Conservation (phyloP, 2,113 vertebrate species). For the Alosa alosa region DNA sequence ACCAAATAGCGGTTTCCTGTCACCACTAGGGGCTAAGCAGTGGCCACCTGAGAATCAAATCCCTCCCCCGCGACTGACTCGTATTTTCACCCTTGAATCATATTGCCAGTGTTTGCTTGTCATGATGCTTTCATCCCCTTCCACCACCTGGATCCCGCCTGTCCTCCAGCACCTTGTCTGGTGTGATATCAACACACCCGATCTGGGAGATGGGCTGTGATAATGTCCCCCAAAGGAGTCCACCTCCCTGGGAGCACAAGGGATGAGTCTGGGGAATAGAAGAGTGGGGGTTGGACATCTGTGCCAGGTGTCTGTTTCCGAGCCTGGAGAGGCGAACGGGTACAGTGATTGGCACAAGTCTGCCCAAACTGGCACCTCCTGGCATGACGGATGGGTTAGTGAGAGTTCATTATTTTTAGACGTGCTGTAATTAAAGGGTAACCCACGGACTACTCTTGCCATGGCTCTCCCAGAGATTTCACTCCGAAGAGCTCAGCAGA, state of each 20-base stretch:
- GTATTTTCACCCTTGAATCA: constrained; percentile 33
- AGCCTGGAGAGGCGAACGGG: constrained; percentile 37
- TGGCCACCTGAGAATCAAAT: background rate
- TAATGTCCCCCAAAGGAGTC: constrained; percentile 33
- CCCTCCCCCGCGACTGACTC: background rate
- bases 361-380: constrained; percentile 31
- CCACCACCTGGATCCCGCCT: constrained; percentile 22
- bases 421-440: constrained; percentile 2
- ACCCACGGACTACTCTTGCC: background rate
- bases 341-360: constrained; percentile 34
- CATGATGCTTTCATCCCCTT: constrained; percentile 45
- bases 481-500: background rate
- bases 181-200: constrained; percentile 37
- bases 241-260: constrained; percentile 26
- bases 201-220: constrained; percentile 29
- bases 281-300: constrained; percentile 16
- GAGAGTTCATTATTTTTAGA: constrained; percentile 35
- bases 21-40: background rate
- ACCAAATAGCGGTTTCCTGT: background rate
- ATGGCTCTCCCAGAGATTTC: background rate
- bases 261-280: constrained; percentile 20
- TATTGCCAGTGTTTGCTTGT: constrained; percentile 49
- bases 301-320: constrained; percentile 35
- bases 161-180: constrained; percentile 19
- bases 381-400: constrained; percentile 48